Conservation (phyloP, 2,888 invertebrate species). For the Rosalia funebris region DNA sequence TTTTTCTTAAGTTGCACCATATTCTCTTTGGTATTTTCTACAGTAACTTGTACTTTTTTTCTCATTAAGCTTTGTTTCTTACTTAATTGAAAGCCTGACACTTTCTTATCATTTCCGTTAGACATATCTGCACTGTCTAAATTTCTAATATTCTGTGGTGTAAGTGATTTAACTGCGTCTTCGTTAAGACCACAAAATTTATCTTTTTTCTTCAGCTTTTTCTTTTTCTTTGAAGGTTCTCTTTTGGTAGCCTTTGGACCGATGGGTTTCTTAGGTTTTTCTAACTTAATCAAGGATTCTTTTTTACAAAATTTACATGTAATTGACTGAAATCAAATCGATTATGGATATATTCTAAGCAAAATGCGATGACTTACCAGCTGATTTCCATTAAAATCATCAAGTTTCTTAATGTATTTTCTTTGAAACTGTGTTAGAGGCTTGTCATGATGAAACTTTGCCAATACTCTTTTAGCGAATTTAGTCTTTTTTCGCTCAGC, state of each 20-base stretch:
- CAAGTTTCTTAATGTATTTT: constrained; percentile 29
- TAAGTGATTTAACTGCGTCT: constrained; percentile 29
- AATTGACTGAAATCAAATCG: constrained; percentile 44
- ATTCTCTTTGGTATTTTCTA: constrained; percentile 34
- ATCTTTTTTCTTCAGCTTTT: constrained; percentile 60
- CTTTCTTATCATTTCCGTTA: constrained; percentile 5
- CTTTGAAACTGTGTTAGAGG: constrained; percentile 35
- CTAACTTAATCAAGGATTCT: constrained; percentile 34
- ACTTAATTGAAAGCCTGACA: constrained; percentile 20
- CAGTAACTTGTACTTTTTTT: constrained; percentile 1
- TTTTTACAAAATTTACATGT: constrained; percentile 52
- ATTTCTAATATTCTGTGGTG: constrained; percentile 18
- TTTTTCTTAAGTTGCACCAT: too few relatives aligned
- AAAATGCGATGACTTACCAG: constrained; percentile 37
- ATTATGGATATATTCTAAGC: background rate
- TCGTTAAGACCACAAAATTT: constrained; percentile 62
- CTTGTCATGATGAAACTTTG: constrained; percentile 27
- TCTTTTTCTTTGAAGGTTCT: constrained; percentile 39
- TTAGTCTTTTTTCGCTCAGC: constrained; percentile 27
- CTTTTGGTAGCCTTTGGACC: constrained; percentile 6
- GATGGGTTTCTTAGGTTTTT: constrained; percentile 34
- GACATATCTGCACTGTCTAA: constrained; percentile 8
- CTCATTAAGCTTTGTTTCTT: constrained; percentile 25
- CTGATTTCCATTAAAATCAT: constrained; percentile 30
- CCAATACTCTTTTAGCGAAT: constrained; percentile 33